These are phyloP conservation scores for Miltochrista miniata DNA, from an alignment of 2,888 invertebrate genomes.

Conservation along the genomic window DNA sequence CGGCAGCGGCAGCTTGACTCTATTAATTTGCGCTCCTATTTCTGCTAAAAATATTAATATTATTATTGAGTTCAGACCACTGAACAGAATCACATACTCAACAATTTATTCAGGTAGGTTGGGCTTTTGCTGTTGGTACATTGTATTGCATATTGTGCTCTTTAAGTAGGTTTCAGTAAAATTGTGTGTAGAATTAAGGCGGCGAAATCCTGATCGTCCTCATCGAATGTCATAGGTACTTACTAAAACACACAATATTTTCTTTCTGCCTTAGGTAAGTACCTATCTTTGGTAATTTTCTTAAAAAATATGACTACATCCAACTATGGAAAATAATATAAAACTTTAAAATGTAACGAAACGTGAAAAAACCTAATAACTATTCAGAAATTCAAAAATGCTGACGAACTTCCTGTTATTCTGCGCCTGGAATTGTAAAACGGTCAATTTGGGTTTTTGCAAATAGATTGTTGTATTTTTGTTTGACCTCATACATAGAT, in stretches of 20 bases:
- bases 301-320: too few species aligned
- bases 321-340: too few species aligned
- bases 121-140: too few species aligned
- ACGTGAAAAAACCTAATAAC: neutral
- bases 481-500: constrained; percentile 25
- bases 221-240: too few species aligned
- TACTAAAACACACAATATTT: too few species aligned
- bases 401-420: constrained; percentile 4
- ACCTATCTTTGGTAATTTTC: too few species aligned
- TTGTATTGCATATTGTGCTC: neutral
- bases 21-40: constrained; percentile 73
- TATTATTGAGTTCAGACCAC: constrained; percentile 33
- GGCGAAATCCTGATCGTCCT: too few species aligned
- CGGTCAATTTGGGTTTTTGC: constrained; percentile 20
- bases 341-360: constrained; percentile 1
- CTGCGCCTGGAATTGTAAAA: neutral
- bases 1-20: constrained; percentile 60
- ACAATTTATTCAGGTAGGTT: too few species aligned
- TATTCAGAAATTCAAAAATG: neutral
- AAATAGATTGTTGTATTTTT: constrained; percentile 19
- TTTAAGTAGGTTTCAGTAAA: too few species aligned
- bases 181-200: too few species aligned
- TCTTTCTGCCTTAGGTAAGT: too few species aligned
- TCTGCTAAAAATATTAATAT: constrained; percentile 66
- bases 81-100: constrained; percentile 19